Percentiles rank a stretch among this genome's conserved stretches.
Conservation (phyloP, 2,797 vertebrate species). For the Eleutherodactylus coqui region DNA sequence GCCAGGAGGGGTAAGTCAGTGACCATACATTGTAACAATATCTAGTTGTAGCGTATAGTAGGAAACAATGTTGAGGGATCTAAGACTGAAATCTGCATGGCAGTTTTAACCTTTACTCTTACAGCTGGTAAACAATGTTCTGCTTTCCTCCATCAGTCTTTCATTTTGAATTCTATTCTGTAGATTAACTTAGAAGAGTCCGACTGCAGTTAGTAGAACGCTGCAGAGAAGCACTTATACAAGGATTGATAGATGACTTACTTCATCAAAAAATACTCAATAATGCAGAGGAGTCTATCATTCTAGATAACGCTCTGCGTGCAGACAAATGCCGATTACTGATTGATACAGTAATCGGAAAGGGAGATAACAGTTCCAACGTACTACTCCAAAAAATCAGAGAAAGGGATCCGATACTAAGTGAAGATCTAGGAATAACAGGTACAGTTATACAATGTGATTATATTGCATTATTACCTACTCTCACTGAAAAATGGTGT, state of each 20-base stretch:
- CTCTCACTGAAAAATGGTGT: too few species aligned
- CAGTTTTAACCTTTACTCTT: too few species aligned
- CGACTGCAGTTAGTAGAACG: neutral
- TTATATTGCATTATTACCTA: neutral
- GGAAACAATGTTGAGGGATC: too few species aligned
- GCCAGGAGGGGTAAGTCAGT: too few species aligned
- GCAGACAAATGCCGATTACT: slow-evolving; percentile 70
- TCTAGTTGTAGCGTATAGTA: too few species aligned
- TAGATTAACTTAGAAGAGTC: neutral
- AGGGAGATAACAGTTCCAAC: slow-evolving; percentile 71
- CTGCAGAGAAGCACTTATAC: slow-evolving; percentile 64
- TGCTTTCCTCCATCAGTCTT: neutral
- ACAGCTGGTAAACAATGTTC: too few species aligned
- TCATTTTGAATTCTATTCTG: neutral
- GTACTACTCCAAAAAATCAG: slow-evolving; percentile 66
- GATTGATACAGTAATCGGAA: slow-evolving; percentile 69
- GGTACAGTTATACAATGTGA: neutral
- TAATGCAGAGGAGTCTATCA: slow-evolving; percentile 68
- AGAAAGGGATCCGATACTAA: slow-evolving; percentile 53
- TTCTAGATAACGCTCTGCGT: rapidly evolving
- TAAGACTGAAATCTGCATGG: too few species aligned
- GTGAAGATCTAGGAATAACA: slow-evolving; percentile 56
- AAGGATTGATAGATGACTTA: slow-evolving; percentile 73
- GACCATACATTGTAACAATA: too few species aligned
- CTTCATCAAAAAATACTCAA: slow-evolving; percentile 66